Evolutionary conservation across 2,888 invertebrate species (phyloP), one percentile per base, ranked within the genome.

Genomic region (Cheilosia vernalis): DNA sequence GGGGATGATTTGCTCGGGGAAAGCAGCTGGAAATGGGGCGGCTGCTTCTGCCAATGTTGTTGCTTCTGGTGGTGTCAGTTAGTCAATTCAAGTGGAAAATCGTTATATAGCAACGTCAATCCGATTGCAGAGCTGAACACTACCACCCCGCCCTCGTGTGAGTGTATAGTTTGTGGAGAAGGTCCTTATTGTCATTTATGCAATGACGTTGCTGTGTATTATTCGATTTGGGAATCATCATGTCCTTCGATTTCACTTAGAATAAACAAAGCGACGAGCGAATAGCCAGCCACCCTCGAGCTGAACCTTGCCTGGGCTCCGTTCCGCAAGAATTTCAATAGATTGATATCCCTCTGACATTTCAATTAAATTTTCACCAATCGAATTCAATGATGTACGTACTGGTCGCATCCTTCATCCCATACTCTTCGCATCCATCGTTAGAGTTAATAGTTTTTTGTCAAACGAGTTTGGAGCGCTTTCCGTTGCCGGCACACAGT

Each of bases 311-410:
- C 17, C 4, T 49, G 27, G 19, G 4, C 44, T 53, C 37, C 51
- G 66, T 53, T 76, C 70, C 84, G 61, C 74, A 84, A 84, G 76
- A 69, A 84, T 84, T 80, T 80, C 80, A 80, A 76, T 80, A 77
- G 76, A 85, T 80, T 85, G 84, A 85, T 85, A 80, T 85, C 60
- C 84, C 67, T 82, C 67, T 81, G 85, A 86, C 77, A 82, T 86
- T 86, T 86, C 85, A 86, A 86, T 86, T 86, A 86, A 86, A 86
- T 86, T 86, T 86, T 82, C 77, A 81, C 85, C 85, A 85, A 72
- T 85, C 72, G 81, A 77, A 67, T 63, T 81, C 72, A 72, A 63
- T 81, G 81, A 81, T 77, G 81, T 73, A 73, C 81, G 42, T 73
- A 60, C 64, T 66, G 80, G 76, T 67, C 85, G 70, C 84, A 80